Percentiles rank a stretch among this genome's conserved stretches.
Evolutionary conservation across 2,113 vertebrate species (phyloP).

Genomic region (Heterotilapia buettikoferi): DNA sequence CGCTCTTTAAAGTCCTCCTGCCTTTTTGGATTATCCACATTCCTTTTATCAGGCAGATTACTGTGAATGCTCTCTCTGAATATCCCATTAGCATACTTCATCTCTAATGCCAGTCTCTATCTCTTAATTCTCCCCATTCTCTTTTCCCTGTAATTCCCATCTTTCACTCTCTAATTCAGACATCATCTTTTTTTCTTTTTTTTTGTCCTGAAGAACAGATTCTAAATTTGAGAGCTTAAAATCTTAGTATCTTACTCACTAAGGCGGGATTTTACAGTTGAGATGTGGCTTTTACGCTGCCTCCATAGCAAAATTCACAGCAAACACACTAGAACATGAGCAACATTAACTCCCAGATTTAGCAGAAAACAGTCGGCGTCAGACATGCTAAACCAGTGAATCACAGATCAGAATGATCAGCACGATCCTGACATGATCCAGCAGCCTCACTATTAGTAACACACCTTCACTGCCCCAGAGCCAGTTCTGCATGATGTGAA

Average conservation of each 20-base stretch:
- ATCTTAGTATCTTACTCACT: background rate
- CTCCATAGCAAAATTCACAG: background rate
- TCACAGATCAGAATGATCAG: background rate
- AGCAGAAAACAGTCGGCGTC: background rate
- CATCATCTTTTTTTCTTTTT: background rate
- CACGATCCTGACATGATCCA: background rate
- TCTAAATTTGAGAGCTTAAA: background rate
- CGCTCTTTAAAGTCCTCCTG: background rate
- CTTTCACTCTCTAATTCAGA: background rate
- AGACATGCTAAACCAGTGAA: background rate
- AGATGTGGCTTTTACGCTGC: background rate
- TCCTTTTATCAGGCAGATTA: conserved; percentile 37
- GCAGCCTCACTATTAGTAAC: background rate
- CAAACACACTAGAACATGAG: background rate
- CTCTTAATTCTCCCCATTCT: background rate
- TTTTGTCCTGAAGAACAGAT: background rate
- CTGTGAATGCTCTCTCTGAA: conserved; percentile 10
- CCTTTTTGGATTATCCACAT: conserved; percentile 41
- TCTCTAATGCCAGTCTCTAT: background rate
- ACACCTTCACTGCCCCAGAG: background rate
- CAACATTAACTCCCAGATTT: background rate
- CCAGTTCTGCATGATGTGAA: background rate
- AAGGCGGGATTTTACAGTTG: rapidly evolving
- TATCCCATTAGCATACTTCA: background rate
- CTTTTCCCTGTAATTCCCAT: background rate